Conservation (phyloP, 2,113 vertebrate genomes). For the Macquaria australasica region DNA sequence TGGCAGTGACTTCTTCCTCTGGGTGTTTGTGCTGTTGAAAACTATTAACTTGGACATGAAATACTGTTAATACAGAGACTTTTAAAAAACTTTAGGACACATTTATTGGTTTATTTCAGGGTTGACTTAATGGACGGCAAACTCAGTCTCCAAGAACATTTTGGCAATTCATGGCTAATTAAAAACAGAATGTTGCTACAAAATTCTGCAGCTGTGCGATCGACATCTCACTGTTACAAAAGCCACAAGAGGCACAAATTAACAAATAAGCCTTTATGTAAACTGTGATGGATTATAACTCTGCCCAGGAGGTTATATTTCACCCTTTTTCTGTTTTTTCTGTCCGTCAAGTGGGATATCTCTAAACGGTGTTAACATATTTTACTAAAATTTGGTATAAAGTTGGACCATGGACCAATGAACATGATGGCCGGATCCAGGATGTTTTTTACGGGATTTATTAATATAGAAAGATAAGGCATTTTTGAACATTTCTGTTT, state of each 20-base stretch:
- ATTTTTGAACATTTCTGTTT: background rate
- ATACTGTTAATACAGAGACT: background rate
- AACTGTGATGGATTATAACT: background rate
- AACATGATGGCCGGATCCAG: background rate
- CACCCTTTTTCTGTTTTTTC: background rate
- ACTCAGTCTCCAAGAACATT: background rate
- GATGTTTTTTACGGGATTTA: background rate
- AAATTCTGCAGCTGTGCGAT: background rate
- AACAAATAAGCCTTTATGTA: background rate
- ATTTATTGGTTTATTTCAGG: background rate
- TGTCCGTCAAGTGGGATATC: background rate
- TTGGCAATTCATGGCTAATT: background rate
- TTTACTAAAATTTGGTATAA: background rate
- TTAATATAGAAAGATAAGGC: background rate
- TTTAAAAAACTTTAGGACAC: background rate
- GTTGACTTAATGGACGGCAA: background rate
- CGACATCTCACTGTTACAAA: background rate
- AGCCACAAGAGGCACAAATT: background rate
- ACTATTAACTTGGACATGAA: background rate
- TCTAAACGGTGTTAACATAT: background rate
- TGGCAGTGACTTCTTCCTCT: background rate
- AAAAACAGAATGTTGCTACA: background rate
- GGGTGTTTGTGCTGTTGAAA: background rate
- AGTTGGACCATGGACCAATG: background rate
- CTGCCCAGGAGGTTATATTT: background rate